Base-by-base conservation (phyloP, 1,140 invertebrate species). In the Manduca sexta region DNA sequence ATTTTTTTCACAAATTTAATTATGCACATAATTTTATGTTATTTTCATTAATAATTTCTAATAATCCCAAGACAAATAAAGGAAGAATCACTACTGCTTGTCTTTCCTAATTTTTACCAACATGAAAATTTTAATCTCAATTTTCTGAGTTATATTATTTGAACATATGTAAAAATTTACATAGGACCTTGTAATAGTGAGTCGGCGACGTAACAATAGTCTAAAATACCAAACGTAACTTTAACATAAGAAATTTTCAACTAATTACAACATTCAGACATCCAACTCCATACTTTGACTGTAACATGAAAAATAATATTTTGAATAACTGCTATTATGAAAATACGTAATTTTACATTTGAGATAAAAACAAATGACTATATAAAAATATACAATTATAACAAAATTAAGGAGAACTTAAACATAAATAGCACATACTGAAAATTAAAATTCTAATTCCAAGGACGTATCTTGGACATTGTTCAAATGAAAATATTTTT, bases 341-440 rank as follows among this genome's bases (percentile, higher is more conserved):
- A 30, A 49, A 54, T 56, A 38, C 55, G 21, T 50, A 51, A 39
- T 53, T 61, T 66, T 68, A 69, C 45, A 69, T 45, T 56, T 69
- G 71, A 55, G 46, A 49, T 56, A 79, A 78, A 76, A 78, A 76
- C 60, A 62, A 67, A 62, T 62, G 71, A 63, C 60, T 78, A 74
- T 72, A 73, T n/a, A n/a, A 73, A 40, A 40, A 40, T 16, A 40
- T 18, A 18, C 21, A 26, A 26, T 5, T 26, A 26, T 38, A 38
- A 38, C 37, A 16, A 38, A 38, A 8, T 14, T 15, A 5, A n/a
- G 21, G 1, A 26, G 21, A 26, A 26, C 11, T 34, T 34, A 34
- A 12, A 34, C 33, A 10, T 34, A 8, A 13, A 34, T 11, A n/a
- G 21, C 8, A 8, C 21, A 26, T 26, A 26, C 4, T 26, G 21